Percentiles rank a stretch among this genome's conserved stretches.
Evolutionary conservation across 2,113 vertebrate genomes (phyloP).

Genomic region (Antennarius striatus): DNA sequence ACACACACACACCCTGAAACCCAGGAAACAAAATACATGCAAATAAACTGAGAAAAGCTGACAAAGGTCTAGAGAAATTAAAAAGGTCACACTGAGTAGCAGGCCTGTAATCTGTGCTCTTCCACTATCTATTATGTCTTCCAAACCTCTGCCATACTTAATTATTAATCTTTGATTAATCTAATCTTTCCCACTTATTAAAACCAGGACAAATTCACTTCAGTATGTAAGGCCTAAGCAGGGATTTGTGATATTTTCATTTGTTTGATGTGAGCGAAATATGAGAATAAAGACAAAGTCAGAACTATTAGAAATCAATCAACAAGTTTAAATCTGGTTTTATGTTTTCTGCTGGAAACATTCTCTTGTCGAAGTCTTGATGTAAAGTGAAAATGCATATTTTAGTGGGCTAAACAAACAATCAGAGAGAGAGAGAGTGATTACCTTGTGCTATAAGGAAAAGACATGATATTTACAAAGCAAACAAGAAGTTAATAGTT

Average conservation of each 20-base stretch:
- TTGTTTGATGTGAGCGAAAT: neutral
- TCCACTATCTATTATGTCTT: neutral
- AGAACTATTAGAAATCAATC: neutral
- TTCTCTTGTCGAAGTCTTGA: neutral
- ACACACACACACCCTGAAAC: constrained; percentile 55
- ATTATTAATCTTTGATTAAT: neutral
- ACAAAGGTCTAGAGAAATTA: constrained; percentile 30
- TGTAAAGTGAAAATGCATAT: neutral
- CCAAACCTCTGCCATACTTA: neutral
- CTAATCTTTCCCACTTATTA: neutral
- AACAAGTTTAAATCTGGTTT: neutral
- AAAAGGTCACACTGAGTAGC: constrained; percentile 8
- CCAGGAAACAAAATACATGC: constrained; percentile 69
- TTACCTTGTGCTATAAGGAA: too few species aligned
- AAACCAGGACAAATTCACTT: neutral
- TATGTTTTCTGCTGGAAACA: neutral
- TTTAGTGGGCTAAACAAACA: neutral
- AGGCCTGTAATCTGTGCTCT: neutral
- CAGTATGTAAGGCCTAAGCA: too few species aligned
- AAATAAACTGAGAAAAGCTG: constrained; percentile 55
- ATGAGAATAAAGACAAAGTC: neutral
- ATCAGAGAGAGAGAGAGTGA: too few species aligned
- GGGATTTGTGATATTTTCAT: neutral
- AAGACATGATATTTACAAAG: too few species aligned
- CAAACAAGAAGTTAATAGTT: neutral